These are phyloP conservation scores for Catalaphyllia jardinei DNA, from an alignment of 64 coral and sea anemone genomes.

Conservation along the genomic window DNA sequence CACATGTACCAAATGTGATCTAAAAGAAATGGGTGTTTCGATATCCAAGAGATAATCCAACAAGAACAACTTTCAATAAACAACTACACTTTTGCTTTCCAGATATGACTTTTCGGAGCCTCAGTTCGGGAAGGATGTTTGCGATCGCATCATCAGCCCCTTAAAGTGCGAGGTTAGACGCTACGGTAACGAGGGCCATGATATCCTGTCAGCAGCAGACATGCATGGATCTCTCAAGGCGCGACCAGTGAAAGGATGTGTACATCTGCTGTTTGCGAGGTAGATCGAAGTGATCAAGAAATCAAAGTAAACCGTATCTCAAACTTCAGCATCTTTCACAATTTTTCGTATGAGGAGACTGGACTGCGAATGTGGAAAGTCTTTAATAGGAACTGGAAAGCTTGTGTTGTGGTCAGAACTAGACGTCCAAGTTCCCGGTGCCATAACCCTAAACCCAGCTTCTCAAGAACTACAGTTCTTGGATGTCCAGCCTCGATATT, in stretches of 20 bases:
- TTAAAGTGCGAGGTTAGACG: not conserved
- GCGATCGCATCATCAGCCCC: constrained; percentile 4
- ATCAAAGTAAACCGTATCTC: not conserved
- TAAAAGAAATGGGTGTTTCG: no score
- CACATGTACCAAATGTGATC: no score
- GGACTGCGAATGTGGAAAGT: constrained; percentile 46
- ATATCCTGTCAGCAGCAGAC: constrained; percentile 5
- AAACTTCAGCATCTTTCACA: constrained; percentile 45
- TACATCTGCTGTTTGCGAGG: constrained; percentile 7
- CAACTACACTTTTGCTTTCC: not conserved
- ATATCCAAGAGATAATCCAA: not conserved
- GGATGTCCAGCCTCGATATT: no score
- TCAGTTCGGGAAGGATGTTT: not conserved
- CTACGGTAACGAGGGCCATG: constrained; percentile 17
- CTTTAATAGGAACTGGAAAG: constrained; percentile 32
- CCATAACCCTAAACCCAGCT: no score
- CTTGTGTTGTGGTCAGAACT: constrained; percentile 6
- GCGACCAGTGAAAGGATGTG: not conserved
- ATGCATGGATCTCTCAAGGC: constrained; percentile 12
- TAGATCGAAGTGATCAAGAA: not conserved
- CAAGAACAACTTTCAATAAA: not conserved
- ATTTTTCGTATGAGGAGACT: constrained; percentile 46
- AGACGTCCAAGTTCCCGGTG: no score
- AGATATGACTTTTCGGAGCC: constrained; percentile 2
- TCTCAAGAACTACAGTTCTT: no score